Evolutionary conservation across 1,140 invertebrate genomes (phyloP).

Genomic region (Drosophila paulistorum): DNA sequence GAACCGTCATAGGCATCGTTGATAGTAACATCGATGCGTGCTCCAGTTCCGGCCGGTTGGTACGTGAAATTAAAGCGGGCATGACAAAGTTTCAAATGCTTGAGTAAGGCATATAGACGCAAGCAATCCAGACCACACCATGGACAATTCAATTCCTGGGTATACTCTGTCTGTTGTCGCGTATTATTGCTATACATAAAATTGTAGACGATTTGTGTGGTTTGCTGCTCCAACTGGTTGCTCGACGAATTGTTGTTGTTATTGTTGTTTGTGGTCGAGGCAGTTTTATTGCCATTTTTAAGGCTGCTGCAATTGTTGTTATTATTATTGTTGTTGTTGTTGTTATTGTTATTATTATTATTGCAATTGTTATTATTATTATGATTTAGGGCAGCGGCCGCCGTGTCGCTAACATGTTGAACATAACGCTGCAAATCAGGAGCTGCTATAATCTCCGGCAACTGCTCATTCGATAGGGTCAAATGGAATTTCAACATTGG

Average conservation of each 20-base stretch:
- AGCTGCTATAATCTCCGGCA: constrained; percentile 86
- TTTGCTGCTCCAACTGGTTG: constrained; percentile 79
- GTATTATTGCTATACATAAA: constrained; percentile 98
- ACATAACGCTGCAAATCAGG: constrained; percentile 71
- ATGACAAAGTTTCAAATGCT: constrained; percentile 97
- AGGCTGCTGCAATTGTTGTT: constrained; percentile 54
- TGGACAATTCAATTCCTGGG: constrained; percentile 95
- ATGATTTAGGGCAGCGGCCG: constrained; percentile 83
- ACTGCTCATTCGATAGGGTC: constrained; percentile 90
- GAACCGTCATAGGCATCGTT: constrained; percentile 98
- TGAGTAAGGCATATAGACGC: constrained; percentile 93
- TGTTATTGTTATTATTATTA: constrained; percentile 76
- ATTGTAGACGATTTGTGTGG: constrained; percentile 94
- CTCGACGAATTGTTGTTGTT: not conserved
- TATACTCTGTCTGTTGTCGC: constrained; percentile 96
- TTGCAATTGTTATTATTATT: constrained; percentile 72
- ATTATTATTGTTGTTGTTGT: constrained; percentile 50
- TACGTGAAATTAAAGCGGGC: constrained; percentile 94
- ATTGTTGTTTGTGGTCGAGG: not conserved
- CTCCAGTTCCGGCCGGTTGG: constrained; percentile 88
- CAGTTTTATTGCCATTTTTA: constrained; percentile 54
- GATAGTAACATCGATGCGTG: constrained; percentile 96
- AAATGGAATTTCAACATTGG: constrained; percentile 93
- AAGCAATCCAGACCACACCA: constrained; percentile 97
- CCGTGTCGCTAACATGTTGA: constrained; percentile 49